Evolutionary conservation across 2,113 vertebrate species (phyloP).

Genomic region (Sinocyclocheilus anshuiensis): DNA sequence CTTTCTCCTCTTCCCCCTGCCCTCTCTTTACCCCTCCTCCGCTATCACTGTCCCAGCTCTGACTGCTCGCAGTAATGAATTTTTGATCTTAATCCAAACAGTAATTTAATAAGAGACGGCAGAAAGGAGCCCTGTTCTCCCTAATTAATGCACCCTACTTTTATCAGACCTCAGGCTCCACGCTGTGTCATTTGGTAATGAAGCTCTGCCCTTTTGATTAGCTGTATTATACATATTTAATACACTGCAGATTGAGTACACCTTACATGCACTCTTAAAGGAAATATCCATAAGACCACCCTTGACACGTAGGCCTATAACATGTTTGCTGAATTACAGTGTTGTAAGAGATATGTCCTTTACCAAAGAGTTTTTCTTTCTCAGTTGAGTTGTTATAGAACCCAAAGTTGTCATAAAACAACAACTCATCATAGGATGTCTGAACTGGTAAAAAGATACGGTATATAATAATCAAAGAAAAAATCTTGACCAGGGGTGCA

Average conservation of each 20-base stretch:
- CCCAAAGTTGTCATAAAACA: background rate
- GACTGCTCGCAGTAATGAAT: constrained; percentile 66
- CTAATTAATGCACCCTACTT: constrained; percentile 66
- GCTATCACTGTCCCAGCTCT: constrained; percentile 58
- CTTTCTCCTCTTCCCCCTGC: constrained; percentile 15
- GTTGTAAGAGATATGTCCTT: background rate
- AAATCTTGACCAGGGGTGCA: too few relatives aligned
- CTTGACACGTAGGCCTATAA: constrained; percentile 8
- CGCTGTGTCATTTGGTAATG: constrained; percentile 47
- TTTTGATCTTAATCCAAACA: constrained; percentile 74
- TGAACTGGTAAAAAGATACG: background rate
- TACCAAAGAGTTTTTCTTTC: background rate
- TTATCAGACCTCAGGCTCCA: constrained; percentile 58
- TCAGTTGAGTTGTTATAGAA: background rate
- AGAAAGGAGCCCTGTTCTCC: constrained; percentile 62
- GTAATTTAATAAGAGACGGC: constrained; percentile 68
- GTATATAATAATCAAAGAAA: too few relatives aligned
- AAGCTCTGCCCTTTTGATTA: constrained; percentile 62
- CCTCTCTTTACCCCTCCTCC: constrained; percentile 32
- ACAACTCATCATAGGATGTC: background rate
- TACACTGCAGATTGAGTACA: constrained; percentile 46
- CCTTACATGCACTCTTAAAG: constrained; percentile 43
- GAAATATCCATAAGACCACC: constrained; percentile 11
- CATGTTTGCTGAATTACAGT: constrained; percentile 9
- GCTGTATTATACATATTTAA: constrained; percentile 58